These are phyloP conservation scores for Calephelis perditalis DNA, from an alignment of 2,888 invertebrate genomes.

Conservation along the genomic window DNA sequence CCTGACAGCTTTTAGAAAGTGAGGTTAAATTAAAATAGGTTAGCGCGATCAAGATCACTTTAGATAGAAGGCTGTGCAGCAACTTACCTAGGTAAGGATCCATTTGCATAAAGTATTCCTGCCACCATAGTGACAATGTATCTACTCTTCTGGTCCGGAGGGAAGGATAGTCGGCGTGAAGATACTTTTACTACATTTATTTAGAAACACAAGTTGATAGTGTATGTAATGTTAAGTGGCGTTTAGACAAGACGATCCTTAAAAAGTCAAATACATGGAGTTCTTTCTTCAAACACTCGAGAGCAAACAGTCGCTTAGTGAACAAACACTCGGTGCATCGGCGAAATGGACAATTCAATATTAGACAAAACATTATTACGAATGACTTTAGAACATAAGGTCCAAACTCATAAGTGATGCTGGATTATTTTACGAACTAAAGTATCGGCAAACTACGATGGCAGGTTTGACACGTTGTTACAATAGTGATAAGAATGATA, in stretches of 20 bases:
- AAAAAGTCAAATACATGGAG: slow-evolving; percentile 29
- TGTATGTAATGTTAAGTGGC: slow-evolving; percentile 24
- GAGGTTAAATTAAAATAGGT: too few species aligned
- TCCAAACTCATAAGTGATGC: background rate
- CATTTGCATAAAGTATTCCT: too few species aligned
- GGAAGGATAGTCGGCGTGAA: too few species aligned
- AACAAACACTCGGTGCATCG: slow-evolving; percentile 31
- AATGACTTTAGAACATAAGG: background rate
- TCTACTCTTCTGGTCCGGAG: too few species aligned
- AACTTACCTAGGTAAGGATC: too few species aligned
- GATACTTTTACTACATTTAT: background rate
- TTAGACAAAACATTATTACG: slow-evolving; percentile 22
- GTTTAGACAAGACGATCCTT: slow-evolving; percentile 26
- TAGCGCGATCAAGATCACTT: too few species aligned
- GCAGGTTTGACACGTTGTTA: background rate
- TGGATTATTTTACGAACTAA: background rate
- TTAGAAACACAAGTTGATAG: slow-evolving; percentile 14
- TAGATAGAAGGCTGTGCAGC: too few species aligned
- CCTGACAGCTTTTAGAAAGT: too few species aligned
- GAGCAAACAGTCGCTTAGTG: slow-evolving; percentile 13
- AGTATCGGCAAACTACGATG: background rate
- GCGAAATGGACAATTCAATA: slow-evolving; percentile 24
- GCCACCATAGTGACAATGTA: too few species aligned
- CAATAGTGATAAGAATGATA: background rate
- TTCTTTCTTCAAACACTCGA: slow-evolving; percentile 30